Conservation (phyloP, 2,113 vertebrate genomes). For the Syngnathus scovelli region DNA sequence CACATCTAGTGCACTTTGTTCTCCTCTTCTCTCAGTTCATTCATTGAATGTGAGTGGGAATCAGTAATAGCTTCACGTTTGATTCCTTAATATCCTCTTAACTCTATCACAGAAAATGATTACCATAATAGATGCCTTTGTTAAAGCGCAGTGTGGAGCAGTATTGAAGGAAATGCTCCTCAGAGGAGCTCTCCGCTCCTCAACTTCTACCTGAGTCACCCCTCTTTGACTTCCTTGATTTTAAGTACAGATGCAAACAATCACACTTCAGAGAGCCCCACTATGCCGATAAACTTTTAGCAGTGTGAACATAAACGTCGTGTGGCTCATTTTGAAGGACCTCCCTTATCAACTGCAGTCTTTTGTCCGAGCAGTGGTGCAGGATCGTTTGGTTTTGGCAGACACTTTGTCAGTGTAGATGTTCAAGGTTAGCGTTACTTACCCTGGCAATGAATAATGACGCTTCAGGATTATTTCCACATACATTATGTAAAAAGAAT, state of each 20-base stretch:
- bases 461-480: too few relatives aligned
- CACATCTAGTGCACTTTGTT: slow-evolving; percentile 27
- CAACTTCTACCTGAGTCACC: slow-evolving; percentile 6
- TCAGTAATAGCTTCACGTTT: slow-evolving; percentile 9
- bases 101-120: slow-evolving; percentile 13
- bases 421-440: too few relatives aligned
- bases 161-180: neutral
- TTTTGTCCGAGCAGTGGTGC: neutral
- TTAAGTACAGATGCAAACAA: slow-evolving; percentile 1
- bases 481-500: too few relatives aligned
- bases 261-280: neutral
- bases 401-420: too few relatives aligned
- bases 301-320: neutral
- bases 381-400: neutral
- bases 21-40: slow-evolving; percentile 18
- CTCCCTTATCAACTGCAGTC: neutral
- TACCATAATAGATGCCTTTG: neutral
- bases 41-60: slow-evolving; percentile 16
- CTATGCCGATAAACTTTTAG: neutral
- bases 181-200: neutral
- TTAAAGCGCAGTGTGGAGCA: slow-evolving; percentile 1
- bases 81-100: slow-evolving; percentile 18
- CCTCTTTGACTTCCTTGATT: neutral
- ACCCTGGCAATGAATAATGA: too few relatives aligned
- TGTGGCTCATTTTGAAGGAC: neutral